Percentiles rank a stretch among this genome's conserved stretches.
phyloP scores from a whole-genome alignment of 2,113 vertebrate species.

The Xiphophorus hellerii region DNA sequence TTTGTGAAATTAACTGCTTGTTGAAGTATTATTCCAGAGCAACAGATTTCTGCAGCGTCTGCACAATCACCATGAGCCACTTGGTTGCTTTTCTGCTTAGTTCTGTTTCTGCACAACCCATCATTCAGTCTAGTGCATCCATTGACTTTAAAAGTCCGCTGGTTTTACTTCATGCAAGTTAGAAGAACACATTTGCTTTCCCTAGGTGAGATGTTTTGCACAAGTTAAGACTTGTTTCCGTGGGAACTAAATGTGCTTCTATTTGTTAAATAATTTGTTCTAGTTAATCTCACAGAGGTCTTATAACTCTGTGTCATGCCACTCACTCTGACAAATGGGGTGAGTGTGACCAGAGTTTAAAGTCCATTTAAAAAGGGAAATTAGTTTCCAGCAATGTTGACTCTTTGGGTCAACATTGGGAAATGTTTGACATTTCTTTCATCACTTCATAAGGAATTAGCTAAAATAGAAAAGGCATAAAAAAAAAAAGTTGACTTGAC shows the following conservation, averaged over 20 bases:
- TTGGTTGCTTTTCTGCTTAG: no score
- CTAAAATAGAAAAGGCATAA: no score
- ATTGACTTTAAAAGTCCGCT: no score
- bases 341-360: constrained; percentile 8
- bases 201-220: background rate
- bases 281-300: constrained; percentile 45
- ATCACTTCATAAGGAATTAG: background rate
- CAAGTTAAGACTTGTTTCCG: background rate
- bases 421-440: background rate
- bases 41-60: no score
- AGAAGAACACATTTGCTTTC: background rate
- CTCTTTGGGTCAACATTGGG: background rate
- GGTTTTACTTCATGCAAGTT: background rate
- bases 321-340: background rate
- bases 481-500: background rate
- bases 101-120: no score
- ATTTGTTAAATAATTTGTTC: constrained; percentile 59
- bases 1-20: no score
- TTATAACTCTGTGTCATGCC: constrained; percentile 43
- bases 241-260: constrained; percentile 12
- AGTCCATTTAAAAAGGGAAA: background rate
- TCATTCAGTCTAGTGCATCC: no score
- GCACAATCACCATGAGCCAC: background rate
- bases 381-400: background rate
- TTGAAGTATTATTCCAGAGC: no score